Base-by-base conservation (phyloP, 2,113 vertebrate genomes). In the Leiothrix lutea region DNA sequence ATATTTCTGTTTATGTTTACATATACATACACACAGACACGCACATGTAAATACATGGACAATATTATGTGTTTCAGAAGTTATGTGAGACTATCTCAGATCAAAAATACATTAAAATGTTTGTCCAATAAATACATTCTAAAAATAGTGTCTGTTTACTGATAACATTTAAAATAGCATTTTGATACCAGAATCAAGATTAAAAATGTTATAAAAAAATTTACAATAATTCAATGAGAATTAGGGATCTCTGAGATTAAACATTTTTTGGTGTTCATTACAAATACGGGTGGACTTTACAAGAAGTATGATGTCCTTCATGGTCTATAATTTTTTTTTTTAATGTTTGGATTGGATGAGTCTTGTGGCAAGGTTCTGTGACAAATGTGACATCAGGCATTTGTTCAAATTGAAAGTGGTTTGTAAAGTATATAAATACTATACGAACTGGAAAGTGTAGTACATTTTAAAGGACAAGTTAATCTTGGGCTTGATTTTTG, bases 1-100 rank as follows among this genome's bases (percentile, higher is more conserved):
- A 17, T 75, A 45, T 65, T 67, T 83, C 14, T 72, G 2, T 45
- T 73, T 61, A 25, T 31, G 9, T 70, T 50, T 79, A 47, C 6
- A 4, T 36, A 24, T 23, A 29, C 8, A 36, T 19, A n/a, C 5
- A n/a, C 33, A 47, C 7, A 44, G 22, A 23, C 19, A 18, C 31
- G 7, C 8, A 26, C 2, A 2, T 8, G 4, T 51, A 31, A 20
- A 61, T 9, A 36, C 3, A 66, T 21, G 14, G 33, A 16, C 3
- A 47, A 20, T 60, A 56, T 56, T 33, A 58, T 26, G 7, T 44
- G 8, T 95, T 94, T 80, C 31, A 54, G 18, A 75, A 82, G 6
- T 50, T 80, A 47, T 4, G 6, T n/a, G 48, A 88, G 22, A 80
- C 13, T 38, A 8, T 48, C 22, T 69, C 20, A 53, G 18, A 42